Conservation (phyloP, 2,797 vertebrate genomes). For the Borostomias antarcticus region DNA sequence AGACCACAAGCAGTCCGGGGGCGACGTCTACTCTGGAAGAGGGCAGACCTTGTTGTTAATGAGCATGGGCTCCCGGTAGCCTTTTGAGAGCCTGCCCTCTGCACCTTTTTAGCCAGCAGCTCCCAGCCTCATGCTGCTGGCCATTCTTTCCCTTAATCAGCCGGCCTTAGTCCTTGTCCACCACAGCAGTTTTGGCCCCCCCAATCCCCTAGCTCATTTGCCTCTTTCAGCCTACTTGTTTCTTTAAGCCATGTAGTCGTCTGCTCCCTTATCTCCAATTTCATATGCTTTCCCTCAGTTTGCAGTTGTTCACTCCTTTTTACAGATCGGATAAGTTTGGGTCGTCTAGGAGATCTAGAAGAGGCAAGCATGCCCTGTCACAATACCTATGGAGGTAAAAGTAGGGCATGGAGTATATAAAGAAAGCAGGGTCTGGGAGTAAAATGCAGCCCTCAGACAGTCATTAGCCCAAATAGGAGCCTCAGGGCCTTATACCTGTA, state of each 20-base stretch:
- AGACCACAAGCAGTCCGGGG: not conserved
- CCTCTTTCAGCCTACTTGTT: not conserved
- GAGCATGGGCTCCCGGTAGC: not conserved
- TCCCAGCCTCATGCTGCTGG: not conserved
- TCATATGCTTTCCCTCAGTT: not conserved
- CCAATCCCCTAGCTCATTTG: not conserved
- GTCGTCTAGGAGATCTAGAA: not conserved
- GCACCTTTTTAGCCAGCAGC: slow-evolving; percentile 4
- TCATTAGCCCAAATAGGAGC: slow-evolving; percentile 32
- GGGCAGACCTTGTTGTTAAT: not conserved
- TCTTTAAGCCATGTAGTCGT: not conserved
- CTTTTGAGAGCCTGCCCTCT: not conserved
- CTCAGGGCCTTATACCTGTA: not conserved
- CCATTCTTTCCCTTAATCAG: not conserved
- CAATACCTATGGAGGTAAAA: not conserved
- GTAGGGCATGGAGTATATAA: not conserved
- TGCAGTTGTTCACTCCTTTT: not conserved
- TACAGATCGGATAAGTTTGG: not conserved
- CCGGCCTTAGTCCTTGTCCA: not conserved
- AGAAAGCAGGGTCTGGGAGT: not conserved
- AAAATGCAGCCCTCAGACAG: not conserved
- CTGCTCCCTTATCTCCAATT: not conserved
- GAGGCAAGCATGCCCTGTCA: not conserved
- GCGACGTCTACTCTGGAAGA: not conserved
- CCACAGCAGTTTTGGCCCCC: slow-evolving; percentile 6